These are phyloP conservation scores for Benitochromis conjunctus DNA, from an alignment of 2,113 vertebrate genomes.

Conservation along the genomic window DNA sequence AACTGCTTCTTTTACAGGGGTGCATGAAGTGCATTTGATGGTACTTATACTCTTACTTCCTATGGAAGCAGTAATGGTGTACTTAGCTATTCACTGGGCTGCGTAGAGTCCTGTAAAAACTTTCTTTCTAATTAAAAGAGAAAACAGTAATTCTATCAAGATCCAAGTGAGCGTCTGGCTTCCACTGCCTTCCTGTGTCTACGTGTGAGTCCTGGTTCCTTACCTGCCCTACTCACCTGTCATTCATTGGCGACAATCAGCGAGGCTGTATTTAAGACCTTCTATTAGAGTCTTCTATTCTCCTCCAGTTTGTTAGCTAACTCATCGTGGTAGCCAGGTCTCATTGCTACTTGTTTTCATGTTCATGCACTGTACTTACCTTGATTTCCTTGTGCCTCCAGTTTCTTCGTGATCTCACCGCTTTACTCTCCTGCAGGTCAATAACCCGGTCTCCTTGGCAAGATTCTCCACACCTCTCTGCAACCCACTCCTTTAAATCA, in stretches of 20 bases:
- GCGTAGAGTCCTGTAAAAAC: background rate
- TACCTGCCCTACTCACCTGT: background rate
- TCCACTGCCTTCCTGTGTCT: background rate
- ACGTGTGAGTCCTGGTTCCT: background rate
- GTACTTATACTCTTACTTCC: background rate
- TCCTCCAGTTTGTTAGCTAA: background rate
- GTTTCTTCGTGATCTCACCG: background rate
- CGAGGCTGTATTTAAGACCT: background rate
- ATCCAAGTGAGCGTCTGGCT: background rate
- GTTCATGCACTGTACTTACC: background rate
- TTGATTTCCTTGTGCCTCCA: background rate
- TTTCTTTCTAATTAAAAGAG: background rate
- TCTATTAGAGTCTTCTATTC: accelerated
- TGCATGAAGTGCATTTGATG: too few species aligned
- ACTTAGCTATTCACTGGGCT: background rate
- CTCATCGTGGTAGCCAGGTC: background rate
- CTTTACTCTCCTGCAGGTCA: background rate
- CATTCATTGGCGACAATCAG: background rate
- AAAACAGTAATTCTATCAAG: background rate
- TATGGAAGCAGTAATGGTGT: accelerated
- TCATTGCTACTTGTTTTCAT: background rate
- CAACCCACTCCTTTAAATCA: background rate
- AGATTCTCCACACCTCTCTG: background rate
- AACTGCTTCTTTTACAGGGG: too few species aligned
- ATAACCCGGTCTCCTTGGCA: background rate